Evolutionary conservation across 2,888 invertebrate species (phyloP), one percentile per base, ranked within the genome.

Genomic region (Netelia melanura): DNA sequence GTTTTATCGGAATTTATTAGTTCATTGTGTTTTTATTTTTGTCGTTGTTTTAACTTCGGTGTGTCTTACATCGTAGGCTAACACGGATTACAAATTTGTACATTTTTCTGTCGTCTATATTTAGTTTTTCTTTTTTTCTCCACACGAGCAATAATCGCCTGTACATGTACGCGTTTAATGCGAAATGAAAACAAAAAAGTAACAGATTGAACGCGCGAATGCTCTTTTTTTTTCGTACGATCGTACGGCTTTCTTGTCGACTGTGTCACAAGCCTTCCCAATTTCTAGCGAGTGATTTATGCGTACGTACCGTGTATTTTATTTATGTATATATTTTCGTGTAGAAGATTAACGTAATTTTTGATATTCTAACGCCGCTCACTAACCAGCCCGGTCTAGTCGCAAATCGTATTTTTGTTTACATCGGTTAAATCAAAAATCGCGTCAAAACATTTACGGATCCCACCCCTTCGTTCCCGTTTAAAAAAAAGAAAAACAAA

Each of bases 161-260:
- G 17, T 65, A 38, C 6, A 21, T 64, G 65, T 65, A 72, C 80
- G 67, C 72, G 30, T 21, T 38, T 74, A 58, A 67, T 74, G 58
- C 54, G 56, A 43, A 72, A 44, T 1, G 21, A 21, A 21, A 21
- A 21, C 0, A 21, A 61, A 23, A 44, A 58, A n/a, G n/a, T 23
- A 52, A 54, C 62, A 61, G 52, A 68, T 68, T 56, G 44, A 58
- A 58, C 21, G 64, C 38, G 43, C n/a, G 25, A 62, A 21, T 64
- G 44, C 68, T 62, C 61, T 65, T 62, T 70, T 30, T 30, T 21
- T 71, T 52, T 70, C 21, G 10, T 58, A 58, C 9, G 17, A 71
- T 79, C 71, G 70, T 65, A 54, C 64, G 68, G 68, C 67, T 70
- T 68, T 77, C 62, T 75, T 82, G 70, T 82, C 77, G 71, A 70